Evolutionary conservation across 2,888 invertebrate species (phyloP), one percentile per base, ranked within the genome.

Genomic region (Flexamia atlantica): DNA sequence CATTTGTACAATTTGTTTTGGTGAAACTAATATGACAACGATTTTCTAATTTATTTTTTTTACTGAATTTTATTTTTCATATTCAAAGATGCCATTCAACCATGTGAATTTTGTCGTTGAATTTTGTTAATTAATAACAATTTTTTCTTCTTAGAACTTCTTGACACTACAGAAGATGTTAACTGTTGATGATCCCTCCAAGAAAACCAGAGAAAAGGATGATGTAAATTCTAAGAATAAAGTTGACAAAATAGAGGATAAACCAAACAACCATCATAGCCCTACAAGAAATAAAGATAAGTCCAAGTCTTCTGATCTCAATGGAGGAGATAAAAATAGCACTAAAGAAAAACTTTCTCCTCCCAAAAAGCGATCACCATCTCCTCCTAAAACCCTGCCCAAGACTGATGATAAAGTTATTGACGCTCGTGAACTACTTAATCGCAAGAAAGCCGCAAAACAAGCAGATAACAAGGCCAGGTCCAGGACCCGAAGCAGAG

Each of bases 361-460:
- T 20, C 28, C 85, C 85, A 64, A 40, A 0, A 72, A 83, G 20
- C 46, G 42, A 12, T 64, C 64, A 3, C 30, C 30, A 25, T 14
- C 28, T 0, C 88, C 90, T 0, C 87, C 89, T 9, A 90, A 81
- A 74, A 80, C 90, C 82, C 88, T 87, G 0, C 88, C 84, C 9
- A 84, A 87, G 50, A 20, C 30, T 14, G 85, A 87, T 53, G 90
- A 90, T 30, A 81, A 83, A 74, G 60, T 60, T 17, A 12, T 81
- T 72, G 83, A 85, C 20, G 85, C 81, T 25, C 53, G 83, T 70
- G 85, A 83, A 40, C 60, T 83, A 60, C 76, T 83, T 30, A 83
- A 85, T 23, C 72, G 72, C 12, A 83, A 81, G 32, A 81, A 80
- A 28, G 83, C 83, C n/a, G 85, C 79, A 25, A 83, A 83, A 72